Conservation (phyloP, 92 coral and sea anemone genomes). For the Bergia puertoricense region DNA sequence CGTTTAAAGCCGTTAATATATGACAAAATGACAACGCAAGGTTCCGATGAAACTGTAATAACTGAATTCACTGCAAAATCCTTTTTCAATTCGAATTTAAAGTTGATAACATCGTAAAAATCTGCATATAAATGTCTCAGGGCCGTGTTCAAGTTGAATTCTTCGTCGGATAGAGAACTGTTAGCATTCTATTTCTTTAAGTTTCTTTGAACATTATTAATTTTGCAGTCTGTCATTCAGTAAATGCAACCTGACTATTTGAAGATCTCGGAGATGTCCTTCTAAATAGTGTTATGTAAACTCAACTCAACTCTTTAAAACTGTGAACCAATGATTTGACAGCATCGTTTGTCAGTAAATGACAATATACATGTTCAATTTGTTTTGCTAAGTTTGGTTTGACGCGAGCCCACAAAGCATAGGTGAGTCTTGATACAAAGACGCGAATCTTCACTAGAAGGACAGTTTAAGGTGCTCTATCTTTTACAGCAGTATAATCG, state of each 20-base stretch:
- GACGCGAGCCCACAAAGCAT: neutral
- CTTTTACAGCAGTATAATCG: neutral
- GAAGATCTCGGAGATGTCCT: conserved; percentile 2
- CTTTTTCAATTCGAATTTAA: neutral
- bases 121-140: neutral
- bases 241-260: conserved; percentile 35
- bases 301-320: neutral
- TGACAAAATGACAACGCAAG: neutral
- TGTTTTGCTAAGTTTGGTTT: neutral
- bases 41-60: neutral
- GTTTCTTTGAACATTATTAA: neutral
- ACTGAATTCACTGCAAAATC: neutral
- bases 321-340: conserved; percentile 24
- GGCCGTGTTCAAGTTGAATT: no score
- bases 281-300: conserved; percentile 12
- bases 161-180: neutral
- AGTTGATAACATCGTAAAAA: no score
- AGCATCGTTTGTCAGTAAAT: neutral
- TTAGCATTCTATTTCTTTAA: neutral
- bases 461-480: neutral
- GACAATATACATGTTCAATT: neutral
- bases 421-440: neutral
- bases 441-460: neutral
- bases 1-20: neutral
- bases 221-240: neutral